A percentile compares a stretch with the other conserved stretches of the same genome.
These are phyloP conservation scores for Troides oblongomaculatus DNA, from an alignment of 2,888 invertebrate genomes.

Conservation along the genomic window DNA sequence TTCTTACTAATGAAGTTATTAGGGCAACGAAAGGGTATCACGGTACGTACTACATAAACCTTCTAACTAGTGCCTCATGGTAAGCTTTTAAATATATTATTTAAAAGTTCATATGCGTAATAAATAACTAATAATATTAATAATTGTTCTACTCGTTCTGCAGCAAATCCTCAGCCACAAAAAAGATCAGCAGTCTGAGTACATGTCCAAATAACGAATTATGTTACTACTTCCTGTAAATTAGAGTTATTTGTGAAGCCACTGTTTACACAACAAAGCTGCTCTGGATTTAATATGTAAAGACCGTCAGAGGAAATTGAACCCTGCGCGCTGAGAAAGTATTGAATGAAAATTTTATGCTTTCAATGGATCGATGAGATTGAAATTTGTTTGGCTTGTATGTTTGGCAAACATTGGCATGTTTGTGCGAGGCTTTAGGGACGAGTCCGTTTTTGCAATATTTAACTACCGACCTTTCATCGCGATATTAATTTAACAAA, in stretches of 20 bases:
- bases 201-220: conserved; percentile 53
- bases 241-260: conserved; percentile 48
- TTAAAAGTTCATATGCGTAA: too few species aligned
- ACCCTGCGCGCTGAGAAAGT: conserved; percentile 9
- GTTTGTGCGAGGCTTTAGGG: conserved; percentile 8
- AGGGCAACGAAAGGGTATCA: too few species aligned
- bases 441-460: conserved; percentile 13
- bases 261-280: conserved; percentile 37
- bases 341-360: conserved; percentile 3
- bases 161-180: conserved; percentile 28
- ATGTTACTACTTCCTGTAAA: conserved; percentile 69
- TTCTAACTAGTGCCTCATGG: too few species aligned
- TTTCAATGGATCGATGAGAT: conserved; percentile 4
- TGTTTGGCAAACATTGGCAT: conserved; percentile 22
- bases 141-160: not conserved
- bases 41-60: too few species aligned
- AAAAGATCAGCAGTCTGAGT: conserved; percentile 44
- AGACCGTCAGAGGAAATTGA: conserved; percentile 6
- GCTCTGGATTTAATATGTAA: conserved; percentile 26
- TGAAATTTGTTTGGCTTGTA: conserved; percentile 23
- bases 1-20: too few species aligned
- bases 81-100: too few species aligned
- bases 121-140: not conserved
- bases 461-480: conserved; percentile 8
- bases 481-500: conserved; percentile 3